Conservation (phyloP, 2,888 invertebrate species). For the Odontomyia ornata region DNA sequence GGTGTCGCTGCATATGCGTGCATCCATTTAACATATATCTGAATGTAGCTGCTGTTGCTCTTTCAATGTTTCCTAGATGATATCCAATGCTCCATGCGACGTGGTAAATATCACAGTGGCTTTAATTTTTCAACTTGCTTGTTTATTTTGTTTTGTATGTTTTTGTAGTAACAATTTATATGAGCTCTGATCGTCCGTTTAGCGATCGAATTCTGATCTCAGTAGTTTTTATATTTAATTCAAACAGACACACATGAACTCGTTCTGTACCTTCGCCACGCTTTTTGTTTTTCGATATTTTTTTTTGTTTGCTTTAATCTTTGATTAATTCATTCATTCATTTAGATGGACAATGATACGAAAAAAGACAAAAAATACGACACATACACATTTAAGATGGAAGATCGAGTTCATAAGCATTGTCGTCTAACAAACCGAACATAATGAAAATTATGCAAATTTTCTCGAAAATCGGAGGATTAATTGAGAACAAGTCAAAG, state of each 20-base stretch:
- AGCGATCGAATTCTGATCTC: too few relatives aligned
- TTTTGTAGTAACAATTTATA: too few relatives aligned
- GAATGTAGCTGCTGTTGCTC: background rate
- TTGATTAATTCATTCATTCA: background rate
- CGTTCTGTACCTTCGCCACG: background rate
- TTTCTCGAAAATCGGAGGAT: background rate
- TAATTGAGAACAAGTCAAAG: background rate
- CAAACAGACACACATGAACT: too few relatives aligned
- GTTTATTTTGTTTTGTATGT: background rate
- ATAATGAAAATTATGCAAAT: slow-evolving; percentile 27
- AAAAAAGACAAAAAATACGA: too few relatives aligned
- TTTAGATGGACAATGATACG: background rate
- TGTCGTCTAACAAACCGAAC: background rate
- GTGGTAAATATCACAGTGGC: background rate
- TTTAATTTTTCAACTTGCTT: background rate
- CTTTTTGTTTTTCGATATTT: background rate
- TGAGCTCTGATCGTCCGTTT: too few relatives aligned
- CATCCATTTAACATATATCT: background rate
- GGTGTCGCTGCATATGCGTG: too few relatives aligned
- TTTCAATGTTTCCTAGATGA: too few relatives aligned
- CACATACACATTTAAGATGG: too few relatives aligned
- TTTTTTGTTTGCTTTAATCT: background rate
- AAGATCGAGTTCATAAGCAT: too few relatives aligned
- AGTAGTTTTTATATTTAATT: too few relatives aligned
- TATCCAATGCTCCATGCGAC: too few relatives aligned